Conservation (phyloP, 2,113 vertebrate species). For the Paracanthobrama guichenoti region DNA sequence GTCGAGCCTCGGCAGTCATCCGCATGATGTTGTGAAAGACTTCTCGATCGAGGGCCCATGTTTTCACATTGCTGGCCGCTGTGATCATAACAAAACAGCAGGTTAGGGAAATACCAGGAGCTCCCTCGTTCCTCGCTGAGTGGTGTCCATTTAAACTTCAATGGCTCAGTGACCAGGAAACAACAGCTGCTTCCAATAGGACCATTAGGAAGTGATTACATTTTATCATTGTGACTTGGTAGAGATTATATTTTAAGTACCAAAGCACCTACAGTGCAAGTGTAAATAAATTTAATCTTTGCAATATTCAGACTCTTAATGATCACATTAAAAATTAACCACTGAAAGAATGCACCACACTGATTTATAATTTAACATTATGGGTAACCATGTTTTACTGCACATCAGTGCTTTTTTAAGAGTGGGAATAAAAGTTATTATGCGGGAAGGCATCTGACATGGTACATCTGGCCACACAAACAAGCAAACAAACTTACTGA, state of each 20-base stretch:
- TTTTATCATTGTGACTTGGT: slow-evolving; percentile 1
- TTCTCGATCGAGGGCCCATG: slow-evolving; percentile 90
- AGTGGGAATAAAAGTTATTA: slow-evolving; percentile 1
- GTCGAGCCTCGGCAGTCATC: slow-evolving; percentile 87
- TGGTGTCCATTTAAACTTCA: slow-evolving; percentile 28
- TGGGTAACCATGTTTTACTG: background rate
- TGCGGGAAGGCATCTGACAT: background rate
- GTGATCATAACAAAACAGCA: slow-evolving; percentile 51
- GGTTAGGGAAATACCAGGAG: slow-evolving; percentile 37
- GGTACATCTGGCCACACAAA: slow-evolving; percentile 24
- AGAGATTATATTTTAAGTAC: background rate
- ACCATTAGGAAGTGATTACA: background rate
- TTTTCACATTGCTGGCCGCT: slow-evolving; percentile 85
- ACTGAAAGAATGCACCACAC: background rate
- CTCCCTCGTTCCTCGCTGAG: background rate
- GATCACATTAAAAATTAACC: background rate
- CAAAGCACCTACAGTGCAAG: background rate
- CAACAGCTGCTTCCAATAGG: slow-evolving; percentile 37
- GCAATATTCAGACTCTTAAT: background rate
- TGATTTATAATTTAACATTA: slow-evolving; percentile 8
- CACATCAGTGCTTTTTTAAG: slow-evolving; percentile 24
- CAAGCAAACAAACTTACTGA: slow-evolving; percentile 38
- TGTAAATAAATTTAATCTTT: background rate
- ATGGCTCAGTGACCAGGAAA: slow-evolving; percentile 13
- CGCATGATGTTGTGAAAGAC: slow-evolving; percentile 95